Conservation (phyloP, 2,888 invertebrate genomes). For the Liopterus haemorrhoidalis region DNA sequence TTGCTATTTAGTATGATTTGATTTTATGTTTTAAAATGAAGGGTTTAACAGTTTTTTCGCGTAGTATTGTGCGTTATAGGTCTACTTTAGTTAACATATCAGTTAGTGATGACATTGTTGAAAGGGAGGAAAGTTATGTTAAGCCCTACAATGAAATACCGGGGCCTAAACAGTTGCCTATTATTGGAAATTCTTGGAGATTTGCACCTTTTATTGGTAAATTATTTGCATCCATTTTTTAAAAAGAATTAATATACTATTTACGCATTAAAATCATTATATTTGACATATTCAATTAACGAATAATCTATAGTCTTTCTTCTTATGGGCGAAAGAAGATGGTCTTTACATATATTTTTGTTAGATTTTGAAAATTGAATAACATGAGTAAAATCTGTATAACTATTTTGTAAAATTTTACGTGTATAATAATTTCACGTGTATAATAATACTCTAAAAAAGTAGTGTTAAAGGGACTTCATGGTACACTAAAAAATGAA, state of each 20-base stretch:
- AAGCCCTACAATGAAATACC: constrained; percentile 62
- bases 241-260: constrained; percentile 1
- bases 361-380: neutral
- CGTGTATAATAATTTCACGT: too few species aligned
- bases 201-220: constrained; percentile 64
- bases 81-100: constrained; percentile 12
- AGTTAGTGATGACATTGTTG: constrained; percentile 23
- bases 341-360: too few species aligned
- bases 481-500: too few species aligned
- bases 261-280: constrained; percentile 3
- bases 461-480: too few species aligned
- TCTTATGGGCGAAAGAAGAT: too few species aligned
- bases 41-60: too few species aligned
- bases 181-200: constrained; percentile 75
- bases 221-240: neutral
- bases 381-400: neutral
- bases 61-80: too few species aligned
- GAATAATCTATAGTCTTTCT: too few species aligned
- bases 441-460: too few species aligned
- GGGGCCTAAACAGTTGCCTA: constrained; percentile 66
- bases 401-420: neutral
- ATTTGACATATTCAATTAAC: too few species aligned
- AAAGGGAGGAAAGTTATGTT: constrained; percentile 26
- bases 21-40: too few species aligned
- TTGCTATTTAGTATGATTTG: too few species aligned